phyloP scores from a whole-genome alignment of 2,113 vertebrate genomes.

The Silurus glanis region DNA sequence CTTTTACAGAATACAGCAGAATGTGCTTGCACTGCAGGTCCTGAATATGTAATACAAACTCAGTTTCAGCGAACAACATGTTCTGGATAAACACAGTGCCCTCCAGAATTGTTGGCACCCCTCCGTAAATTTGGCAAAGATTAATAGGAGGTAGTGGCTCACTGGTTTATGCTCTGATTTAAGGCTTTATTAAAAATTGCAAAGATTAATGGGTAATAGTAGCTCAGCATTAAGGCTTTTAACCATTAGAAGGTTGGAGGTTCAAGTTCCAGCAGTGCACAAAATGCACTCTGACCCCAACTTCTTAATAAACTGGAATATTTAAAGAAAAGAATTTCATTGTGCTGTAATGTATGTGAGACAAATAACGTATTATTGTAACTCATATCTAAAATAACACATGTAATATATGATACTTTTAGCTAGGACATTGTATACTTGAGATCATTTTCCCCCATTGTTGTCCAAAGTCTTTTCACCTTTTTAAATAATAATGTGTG shows the following conservation, averaged over 20 bases:
- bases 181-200: no score
- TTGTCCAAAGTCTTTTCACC: not conserved
- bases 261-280: no score
- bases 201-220: no score
- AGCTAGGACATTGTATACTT: not conserved
- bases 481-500: not conserved
- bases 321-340: no score
- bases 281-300: no score
- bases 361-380: no score
- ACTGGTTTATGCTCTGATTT: no score
- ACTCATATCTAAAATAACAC: not conserved
- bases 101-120: not conserved
- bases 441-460: not conserved
- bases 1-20: slow-evolving; percentile 7
- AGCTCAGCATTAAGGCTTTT: no score
- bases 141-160: not conserved
- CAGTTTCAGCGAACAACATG: slow-evolving; percentile 22
- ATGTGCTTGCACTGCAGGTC: not conserved
- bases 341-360: no score
- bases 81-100: not conserved
- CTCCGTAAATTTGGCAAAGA: not conserved
- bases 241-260: no score
- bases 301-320: no score
- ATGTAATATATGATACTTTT: not conserved
- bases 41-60: slow-evolving; percentile 22